Evolutionary conservation across 2,888 invertebrate species (phyloP).

Genomic region (Epistrophe grossulariae): DNA sequence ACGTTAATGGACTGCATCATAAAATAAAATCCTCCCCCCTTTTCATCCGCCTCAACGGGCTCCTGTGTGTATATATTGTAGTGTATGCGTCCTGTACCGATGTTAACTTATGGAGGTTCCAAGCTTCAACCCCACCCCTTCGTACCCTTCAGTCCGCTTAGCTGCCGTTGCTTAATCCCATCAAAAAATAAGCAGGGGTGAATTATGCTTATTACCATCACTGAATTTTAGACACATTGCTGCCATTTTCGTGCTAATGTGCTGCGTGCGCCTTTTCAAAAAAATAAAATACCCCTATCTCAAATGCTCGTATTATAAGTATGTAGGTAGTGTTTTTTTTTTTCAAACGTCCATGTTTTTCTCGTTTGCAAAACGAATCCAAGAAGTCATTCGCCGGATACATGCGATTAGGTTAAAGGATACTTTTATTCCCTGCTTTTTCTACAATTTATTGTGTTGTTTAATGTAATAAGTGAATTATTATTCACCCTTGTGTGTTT

Average conservation of each 20-base stretch:
- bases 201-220: slow-evolving; percentile 74
- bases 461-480: slow-evolving; percentile 75
- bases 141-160: background rate
- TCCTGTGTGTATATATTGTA: too few relatives aligned
- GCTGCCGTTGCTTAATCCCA: slow-evolving; percentile 1
- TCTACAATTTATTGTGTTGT: slow-evolving; percentile 75
- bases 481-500: slow-evolving; percentile 66
- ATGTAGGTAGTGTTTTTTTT: background rate
- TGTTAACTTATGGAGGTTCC: slow-evolving; percentile 29
- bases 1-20: slow-evolving; percentile 75
- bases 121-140: background rate
- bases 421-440: slow-evolving; percentile 73
- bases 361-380: slow-evolving; percentile 61
- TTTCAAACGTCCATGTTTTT: slow-evolving; percentile 29
- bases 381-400: slow-evolving; percentile 82
- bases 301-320: background rate
- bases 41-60: slow-evolving; percentile 7
- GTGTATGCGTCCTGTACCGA: background rate
- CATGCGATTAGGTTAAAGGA: slow-evolving; percentile 82
- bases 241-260: slow-evolving; percentile 69
- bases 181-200: slow-evolving; percentile 53
- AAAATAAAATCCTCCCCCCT: slow-evolving; percentile 67
- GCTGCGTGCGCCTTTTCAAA: slow-evolving; percentile 63
- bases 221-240: slow-evolving; percentile 68
- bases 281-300: slow-evolving; percentile 7